Percentiles rank a stretch among this genome's conserved stretches.
These are phyloP conservation scores for Thecocarcelia acutangulata DNA, from an alignment of 2,888 invertebrate species.

Conservation along the genomic window DNA sequence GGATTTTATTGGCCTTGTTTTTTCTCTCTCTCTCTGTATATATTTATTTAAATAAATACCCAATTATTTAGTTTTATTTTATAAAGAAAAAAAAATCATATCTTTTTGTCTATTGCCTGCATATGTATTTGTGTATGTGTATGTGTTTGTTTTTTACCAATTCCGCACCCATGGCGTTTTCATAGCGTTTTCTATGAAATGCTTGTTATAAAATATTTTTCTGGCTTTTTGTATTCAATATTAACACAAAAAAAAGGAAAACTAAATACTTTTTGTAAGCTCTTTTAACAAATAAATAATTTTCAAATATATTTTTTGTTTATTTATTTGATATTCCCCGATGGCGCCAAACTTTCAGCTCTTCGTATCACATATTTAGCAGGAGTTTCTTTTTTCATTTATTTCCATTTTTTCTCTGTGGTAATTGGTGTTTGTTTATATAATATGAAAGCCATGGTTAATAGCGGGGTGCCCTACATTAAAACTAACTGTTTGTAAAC, in stretches of 20 bases:
- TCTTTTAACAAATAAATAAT: constrained; percentile 32
- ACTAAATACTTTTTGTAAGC: background rate
- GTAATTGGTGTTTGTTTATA: constrained; percentile 1
- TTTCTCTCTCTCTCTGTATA: background rate
- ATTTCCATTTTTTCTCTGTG: background rate
- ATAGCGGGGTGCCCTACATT: constrained; percentile 1
- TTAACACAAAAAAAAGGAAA: background rate
- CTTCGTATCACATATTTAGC: constrained; percentile 42
- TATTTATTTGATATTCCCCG: constrained; percentile 55
- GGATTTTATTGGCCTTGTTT: constrained; percentile 53
- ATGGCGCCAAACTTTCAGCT: constrained; percentile 68
- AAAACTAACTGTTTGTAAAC: background rate
- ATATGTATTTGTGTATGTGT: background rate
- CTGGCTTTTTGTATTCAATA: constrained; percentile 11
- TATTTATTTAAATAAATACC: constrained; percentile 53
- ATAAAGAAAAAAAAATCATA: background rate
- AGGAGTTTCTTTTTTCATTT: constrained; percentile 8
- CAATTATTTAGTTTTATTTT: constrained; percentile 40
- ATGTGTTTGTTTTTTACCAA: background rate
- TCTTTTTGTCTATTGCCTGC: background rate
- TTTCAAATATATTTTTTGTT: constrained; percentile 35
- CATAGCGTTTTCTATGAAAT: constrained; percentile 25
- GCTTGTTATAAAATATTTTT: constrained; percentile 44
- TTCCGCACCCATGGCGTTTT: constrained; percentile 63
- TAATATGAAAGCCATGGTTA: background rate